Conservation (phyloP, 2,113 vertebrate genomes). For the Anarrhichthys ocellatus region DNA sequence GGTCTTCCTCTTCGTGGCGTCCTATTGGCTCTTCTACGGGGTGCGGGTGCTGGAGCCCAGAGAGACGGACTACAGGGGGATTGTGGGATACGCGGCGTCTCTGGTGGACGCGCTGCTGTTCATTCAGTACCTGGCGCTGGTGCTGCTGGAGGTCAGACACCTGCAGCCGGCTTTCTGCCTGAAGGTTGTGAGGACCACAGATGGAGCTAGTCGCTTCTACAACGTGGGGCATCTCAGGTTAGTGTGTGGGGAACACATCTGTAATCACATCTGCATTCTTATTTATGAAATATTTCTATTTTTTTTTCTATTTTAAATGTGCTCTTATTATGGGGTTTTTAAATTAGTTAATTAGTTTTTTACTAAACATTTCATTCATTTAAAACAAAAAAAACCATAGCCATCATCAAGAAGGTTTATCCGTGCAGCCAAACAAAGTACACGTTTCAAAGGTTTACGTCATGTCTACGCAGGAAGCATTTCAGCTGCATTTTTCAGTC, state of each 20-base stretch:
- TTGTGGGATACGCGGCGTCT: conserved; percentile 91
- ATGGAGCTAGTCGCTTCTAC: conserved; percentile 91
- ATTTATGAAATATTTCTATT: neutral
- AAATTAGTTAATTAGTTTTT: too few species aligned
- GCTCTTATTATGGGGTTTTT: neutral
- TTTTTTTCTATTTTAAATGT: neutral
- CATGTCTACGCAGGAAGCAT: too few species aligned
- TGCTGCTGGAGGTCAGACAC: conserved; percentile 90
- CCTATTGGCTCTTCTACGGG: conserved; percentile 94
- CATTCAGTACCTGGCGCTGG: conserved; percentile 92
- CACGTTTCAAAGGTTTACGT: neutral
- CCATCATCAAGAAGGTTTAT: neutral
- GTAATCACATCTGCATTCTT: too few species aligned
- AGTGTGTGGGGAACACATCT: neutral
- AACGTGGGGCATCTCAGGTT: conserved; percentile 92
- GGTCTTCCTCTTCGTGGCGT: conserved; percentile 90
- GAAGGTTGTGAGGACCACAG: conserved; percentile 90
- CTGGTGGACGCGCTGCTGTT: conserved; percentile 92
- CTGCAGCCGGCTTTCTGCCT: conserved; percentile 91
- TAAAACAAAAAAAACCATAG: neutral
- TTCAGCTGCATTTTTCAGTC: neutral
- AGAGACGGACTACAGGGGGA: conserved; percentile 88
- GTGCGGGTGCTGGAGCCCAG: conserved; percentile 89
- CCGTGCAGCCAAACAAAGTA: neutral
- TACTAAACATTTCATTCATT: neutral